phyloP scores from a whole-genome alignment of 2,797 vertebrate genomes.

The Harpagifer antarcticus region DNA sequence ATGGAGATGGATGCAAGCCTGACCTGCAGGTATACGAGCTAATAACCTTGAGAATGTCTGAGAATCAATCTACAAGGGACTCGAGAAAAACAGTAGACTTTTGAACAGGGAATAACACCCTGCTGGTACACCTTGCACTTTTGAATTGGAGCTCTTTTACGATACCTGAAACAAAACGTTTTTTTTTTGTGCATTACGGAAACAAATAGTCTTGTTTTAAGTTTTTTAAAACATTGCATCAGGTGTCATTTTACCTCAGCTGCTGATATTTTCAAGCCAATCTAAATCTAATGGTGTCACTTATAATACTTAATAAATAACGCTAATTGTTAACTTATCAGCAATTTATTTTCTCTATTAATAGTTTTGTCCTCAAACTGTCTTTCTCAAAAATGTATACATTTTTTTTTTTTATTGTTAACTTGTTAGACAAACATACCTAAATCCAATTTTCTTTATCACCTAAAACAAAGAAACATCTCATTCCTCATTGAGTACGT shows the following conservation, averaged over 20 bases:
- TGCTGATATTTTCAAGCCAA: neutral
- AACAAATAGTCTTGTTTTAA: neutral
- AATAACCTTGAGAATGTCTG: neutral
- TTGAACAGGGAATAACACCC: neutral
- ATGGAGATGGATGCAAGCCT: conserved; percentile 29
- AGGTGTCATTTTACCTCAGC: neutral
- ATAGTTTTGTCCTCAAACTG: neutral
- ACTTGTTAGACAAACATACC: neutral
- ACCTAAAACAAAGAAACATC: neutral
- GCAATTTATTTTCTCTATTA: neutral
- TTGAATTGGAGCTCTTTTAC: conserved; percentile 27
- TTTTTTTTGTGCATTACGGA: conserved; percentile 16
- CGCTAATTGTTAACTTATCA: neutral
- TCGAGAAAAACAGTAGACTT: neutral
- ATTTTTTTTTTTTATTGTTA: neutral
- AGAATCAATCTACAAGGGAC: neutral
- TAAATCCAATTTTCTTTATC: neutral
- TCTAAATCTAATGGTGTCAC: neutral
- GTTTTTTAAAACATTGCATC: neutral
- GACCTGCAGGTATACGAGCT: conserved; percentile 2
- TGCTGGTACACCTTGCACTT: conserved; percentile 37
- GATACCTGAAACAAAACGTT: conserved; percentile 13
- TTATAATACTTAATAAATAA: no score
- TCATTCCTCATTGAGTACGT: neutral
- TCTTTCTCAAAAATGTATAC: no score